Evolutionary conservation across 2,113 vertebrate species (phyloP).

Genomic region (Antigone vipio): DNA sequence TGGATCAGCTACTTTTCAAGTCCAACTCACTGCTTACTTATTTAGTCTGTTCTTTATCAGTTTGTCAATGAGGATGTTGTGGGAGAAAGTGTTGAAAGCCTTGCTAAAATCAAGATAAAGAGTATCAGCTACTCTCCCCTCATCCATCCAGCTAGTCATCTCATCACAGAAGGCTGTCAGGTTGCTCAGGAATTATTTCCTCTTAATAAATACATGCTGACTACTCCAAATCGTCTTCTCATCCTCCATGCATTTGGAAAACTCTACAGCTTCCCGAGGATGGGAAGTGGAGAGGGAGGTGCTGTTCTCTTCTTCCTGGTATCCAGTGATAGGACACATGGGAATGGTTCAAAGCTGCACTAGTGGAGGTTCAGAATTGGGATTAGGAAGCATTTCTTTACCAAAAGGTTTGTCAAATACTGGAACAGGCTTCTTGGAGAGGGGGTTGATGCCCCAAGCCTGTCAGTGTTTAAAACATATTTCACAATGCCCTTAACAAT

Average conservation of each 20-base stretch:
- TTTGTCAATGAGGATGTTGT: neutral
- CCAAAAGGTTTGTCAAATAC: neutral
- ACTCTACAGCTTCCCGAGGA: neutral
- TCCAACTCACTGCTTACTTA: neutral
- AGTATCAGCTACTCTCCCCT: neutral
- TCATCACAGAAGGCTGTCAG: neutral
- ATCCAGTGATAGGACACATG: accelerated
- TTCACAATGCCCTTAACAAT: neutral
- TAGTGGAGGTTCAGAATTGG: neutral
- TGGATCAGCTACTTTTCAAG: neutral
- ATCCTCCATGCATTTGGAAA: neutral
- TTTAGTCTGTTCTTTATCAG: neutral
- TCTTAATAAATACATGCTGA: neutral
- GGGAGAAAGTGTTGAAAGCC: neutral
- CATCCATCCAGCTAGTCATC: neutral
- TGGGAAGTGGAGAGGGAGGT: neutral
- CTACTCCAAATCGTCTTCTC: neutral
- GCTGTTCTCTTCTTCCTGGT: neutral
- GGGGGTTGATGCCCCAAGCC: accelerated
- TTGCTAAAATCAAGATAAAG: neutral
- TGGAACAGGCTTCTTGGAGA: neutral
- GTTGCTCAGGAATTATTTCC: neutral
- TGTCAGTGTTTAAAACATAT: neutral
- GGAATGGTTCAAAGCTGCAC: neutral
- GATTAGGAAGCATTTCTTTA: neutral